phyloP scores from a whole-genome alignment of 2,797 vertebrate genomes.

The Simalia tracyae region DNA sequence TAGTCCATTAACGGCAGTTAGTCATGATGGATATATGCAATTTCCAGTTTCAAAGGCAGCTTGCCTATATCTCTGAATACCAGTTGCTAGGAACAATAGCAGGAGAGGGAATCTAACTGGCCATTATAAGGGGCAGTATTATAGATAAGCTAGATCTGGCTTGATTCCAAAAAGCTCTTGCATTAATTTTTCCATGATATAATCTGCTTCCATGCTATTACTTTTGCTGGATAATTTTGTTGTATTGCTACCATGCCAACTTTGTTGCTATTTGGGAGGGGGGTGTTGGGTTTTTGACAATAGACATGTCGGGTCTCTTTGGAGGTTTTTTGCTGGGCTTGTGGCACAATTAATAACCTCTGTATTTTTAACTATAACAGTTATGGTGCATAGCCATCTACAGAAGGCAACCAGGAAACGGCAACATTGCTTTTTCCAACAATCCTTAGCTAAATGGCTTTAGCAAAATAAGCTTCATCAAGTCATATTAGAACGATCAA shows the following conservation, averaged over 20 bases:
- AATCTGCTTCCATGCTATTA: neutral
- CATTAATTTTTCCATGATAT: neutral
- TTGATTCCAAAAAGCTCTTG: neutral
- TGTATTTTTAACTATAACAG: neutral
- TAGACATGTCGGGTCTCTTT: neutral
- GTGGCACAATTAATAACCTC: neutral
- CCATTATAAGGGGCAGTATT: neutral
- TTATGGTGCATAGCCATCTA: neutral
- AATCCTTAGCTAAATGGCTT: constrained; percentile 22
- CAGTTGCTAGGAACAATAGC: neutral
- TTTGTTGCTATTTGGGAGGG: neutral
- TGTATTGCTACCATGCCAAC: neutral
- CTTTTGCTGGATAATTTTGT: neutral
- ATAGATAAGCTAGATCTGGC: neutral
- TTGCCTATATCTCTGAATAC: neutral
- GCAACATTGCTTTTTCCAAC: constrained; percentile 5
- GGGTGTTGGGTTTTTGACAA: neutral
- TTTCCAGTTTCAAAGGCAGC: neutral
- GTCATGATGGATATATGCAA: neutral
- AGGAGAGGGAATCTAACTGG: neutral
- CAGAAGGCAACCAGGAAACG: neutral
- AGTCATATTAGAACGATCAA: constrained; percentile 39
- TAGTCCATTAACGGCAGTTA: neutral
- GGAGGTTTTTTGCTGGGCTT: neutral
- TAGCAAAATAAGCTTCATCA: constrained; percentile 30